Percentiles rank a stretch among this genome's conserved stretches.
Conservation (phyloP, 2,113 vertebrate genomes). For the Ahaetulla prasina region DNA sequence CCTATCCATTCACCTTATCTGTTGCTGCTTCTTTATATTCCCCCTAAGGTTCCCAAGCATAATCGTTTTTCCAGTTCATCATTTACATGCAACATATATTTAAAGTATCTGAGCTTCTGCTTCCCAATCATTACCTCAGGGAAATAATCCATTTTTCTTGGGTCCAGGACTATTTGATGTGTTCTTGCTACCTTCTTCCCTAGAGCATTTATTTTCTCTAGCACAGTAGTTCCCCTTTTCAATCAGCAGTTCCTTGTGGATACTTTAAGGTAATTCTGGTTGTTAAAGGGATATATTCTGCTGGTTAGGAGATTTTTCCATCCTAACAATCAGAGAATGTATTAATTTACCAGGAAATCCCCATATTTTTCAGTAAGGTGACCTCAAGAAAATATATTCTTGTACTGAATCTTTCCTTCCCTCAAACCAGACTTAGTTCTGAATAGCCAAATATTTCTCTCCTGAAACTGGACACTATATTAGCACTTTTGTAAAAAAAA, state of each 20-base stretch:
- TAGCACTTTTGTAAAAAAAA: neutral
- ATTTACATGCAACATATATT: neutral
- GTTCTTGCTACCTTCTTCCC: neutral
- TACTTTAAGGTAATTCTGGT: neutral
- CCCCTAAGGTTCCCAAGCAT: neutral
- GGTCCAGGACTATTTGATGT: neutral
- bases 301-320: neutral
- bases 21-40: neutral
- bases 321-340: neutral
- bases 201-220: neutral
- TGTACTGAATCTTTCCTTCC: neutral
- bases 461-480: neutral
- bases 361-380: neutral
- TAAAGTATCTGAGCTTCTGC: neutral
- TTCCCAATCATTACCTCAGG: neutral
- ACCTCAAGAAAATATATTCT: neutral
- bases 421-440: neutral
- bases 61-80: neutral
- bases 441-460: neutral
- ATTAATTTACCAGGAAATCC: neutral
- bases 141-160: neutral
- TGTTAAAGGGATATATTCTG: neutral
- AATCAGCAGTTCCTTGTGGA: neutral
- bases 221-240: neutral
- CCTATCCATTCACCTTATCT: neutral